A percentile compares a stretch with the other conserved stretches of the same genome.
These are phyloP conservation scores for Ciconia boyciana DNA, from an alignment of 2,113 vertebrate genomes.

Conservation along the genomic window DNA sequence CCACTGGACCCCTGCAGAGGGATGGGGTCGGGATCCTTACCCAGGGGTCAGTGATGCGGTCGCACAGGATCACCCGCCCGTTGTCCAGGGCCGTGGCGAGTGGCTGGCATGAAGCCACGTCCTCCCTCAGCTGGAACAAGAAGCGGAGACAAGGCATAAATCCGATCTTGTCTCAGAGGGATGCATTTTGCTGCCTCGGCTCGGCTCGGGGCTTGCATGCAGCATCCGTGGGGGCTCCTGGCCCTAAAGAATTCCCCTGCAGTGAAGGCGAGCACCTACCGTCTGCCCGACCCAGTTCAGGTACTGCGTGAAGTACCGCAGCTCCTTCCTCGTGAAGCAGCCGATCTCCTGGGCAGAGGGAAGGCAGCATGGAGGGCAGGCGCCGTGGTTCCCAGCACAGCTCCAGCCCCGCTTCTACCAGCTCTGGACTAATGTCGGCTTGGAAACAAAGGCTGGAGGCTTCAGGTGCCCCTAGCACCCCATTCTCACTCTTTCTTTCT, in stretches of 20 bases:
- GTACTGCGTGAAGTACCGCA: slow-evolving; percentile 70
- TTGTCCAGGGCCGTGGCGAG: slow-evolving; percentile 74
- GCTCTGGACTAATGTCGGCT: not conserved
- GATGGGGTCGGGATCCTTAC: slow-evolving; percentile 25
- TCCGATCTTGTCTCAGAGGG: not conserved
- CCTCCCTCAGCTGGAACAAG: slow-evolving; percentile 69
- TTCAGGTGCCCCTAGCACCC: fast-evolving
- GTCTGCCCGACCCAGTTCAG: slow-evolving; percentile 68
- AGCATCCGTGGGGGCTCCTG: fast-evolving
- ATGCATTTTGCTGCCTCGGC: not conserved
- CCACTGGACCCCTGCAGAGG: fast-evolving
- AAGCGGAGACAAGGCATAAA: not conserved
- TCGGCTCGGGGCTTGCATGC: fast-evolving
- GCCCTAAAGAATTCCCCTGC: not conserved
- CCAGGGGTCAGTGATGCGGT: slow-evolving; percentile 77
- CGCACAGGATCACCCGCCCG: slow-evolving; percentile 71
- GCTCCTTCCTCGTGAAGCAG: slow-evolving; percentile 68
- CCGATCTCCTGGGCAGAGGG: slow-evolving; percentile 62
- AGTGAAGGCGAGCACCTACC: slow-evolving; percentile 43
- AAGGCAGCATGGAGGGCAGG: not conserved
- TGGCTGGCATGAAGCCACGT: slow-evolving; percentile 74
- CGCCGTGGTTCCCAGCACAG: fast-evolving
- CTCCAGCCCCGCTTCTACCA: not conserved
- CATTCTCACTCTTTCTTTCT: fast-evolving
- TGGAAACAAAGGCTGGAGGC: not conserved